phyloP scores from a whole-genome alignment of 2,113 vertebrate genomes.

The Tricholaema leucomelas region DNA sequence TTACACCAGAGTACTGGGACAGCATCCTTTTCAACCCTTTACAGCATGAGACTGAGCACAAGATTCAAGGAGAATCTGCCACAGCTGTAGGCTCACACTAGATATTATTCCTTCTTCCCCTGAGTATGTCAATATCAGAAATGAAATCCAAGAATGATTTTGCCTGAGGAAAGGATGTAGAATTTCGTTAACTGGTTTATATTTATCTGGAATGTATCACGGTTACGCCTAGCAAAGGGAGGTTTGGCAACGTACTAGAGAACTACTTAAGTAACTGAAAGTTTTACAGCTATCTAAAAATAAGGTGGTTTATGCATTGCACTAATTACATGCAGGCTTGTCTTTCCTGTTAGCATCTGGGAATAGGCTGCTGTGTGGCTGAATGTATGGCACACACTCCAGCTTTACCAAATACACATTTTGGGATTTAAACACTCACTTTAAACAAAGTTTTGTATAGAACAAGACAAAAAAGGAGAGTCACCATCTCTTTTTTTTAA shows the following conservation, averaged over 20 bases:
- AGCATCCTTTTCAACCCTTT: neutral
- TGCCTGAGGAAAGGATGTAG: neutral
- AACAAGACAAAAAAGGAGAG: neutral
- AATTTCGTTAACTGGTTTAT: neutral
- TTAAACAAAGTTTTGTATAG: neutral
- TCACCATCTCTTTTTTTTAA: neutral
- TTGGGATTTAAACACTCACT: neutral
- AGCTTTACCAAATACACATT: neutral
- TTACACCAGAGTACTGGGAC: neutral
- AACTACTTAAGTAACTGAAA: neutral
- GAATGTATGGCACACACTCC: neutral
- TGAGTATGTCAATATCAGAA: neutral
- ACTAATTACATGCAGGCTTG: neutral
- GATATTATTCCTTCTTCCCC: neutral
- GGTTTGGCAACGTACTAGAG: neutral
- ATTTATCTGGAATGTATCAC: neutral
- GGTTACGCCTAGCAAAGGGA: neutral
- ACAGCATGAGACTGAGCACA: rapidly evolving
- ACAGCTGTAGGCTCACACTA: neutral
- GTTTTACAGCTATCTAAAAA: neutral
- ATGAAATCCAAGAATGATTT: neutral
- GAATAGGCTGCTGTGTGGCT: neutral
- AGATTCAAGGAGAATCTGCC: neutral
- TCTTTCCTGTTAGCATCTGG: neutral
- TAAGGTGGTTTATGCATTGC: neutral